Conservation (phyloP, 2,888 invertebrate species). For the Acutogordius australiensis region DNA sequence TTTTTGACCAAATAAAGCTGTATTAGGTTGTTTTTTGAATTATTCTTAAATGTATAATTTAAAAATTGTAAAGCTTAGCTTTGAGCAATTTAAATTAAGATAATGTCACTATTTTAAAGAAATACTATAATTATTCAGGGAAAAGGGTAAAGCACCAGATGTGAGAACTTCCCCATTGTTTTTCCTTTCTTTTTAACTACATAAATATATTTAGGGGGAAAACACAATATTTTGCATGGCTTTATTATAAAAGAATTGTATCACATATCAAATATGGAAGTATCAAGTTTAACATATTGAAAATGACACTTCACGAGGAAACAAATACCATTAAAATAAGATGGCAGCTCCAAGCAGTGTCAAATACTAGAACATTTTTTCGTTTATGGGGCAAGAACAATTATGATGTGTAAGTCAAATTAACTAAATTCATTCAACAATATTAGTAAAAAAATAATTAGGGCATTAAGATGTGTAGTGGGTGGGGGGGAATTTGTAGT, state of each 20-base stretch:
- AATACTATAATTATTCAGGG: neutral
- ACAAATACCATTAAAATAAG: neutral
- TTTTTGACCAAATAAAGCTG: neutral
- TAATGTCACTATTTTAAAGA: neutral
- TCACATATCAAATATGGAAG: neutral
- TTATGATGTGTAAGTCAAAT: slow-evolving; percentile 4
- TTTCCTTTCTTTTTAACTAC: neutral
- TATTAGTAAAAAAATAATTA: too few species aligned
- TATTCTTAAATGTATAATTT: neutral
- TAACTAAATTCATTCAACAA: too few species aligned
- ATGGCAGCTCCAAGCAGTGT: neutral
- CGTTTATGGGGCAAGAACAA: neutral
- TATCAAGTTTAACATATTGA: neutral
- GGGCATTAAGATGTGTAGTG: too few species aligned
- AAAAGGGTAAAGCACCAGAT: too few species aligned
- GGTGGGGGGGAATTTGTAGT: too few species aligned
- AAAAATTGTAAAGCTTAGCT: neutral
- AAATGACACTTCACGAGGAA: neutral
- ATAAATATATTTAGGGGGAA: slow-evolving; percentile 8
- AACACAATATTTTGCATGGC: neutral
- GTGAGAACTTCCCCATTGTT: neutral
- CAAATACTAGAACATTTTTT: neutral
- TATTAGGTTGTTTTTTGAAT: neutral
- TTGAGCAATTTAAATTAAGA: neutral
- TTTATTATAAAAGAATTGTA: neutral